Conservation (phyloP, 2,888 invertebrate genomes). For the Phalangium opilio region DNA sequence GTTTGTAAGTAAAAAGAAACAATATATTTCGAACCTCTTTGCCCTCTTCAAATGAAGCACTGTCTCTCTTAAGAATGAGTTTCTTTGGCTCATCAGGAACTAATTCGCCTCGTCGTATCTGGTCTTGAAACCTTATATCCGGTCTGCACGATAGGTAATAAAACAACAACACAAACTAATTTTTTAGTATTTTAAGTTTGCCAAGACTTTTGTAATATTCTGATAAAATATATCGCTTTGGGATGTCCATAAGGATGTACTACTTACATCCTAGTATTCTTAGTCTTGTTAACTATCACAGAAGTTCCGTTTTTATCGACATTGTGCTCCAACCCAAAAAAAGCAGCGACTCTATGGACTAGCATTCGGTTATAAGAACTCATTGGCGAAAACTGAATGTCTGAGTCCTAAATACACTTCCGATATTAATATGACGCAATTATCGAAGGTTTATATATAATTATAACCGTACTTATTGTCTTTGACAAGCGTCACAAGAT, state of each 20-base stretch:
- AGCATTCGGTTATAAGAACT: slow-evolving; percentile 92
- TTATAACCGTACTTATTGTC: slow-evolving; percentile 50
- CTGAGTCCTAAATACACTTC: slow-evolving; percentile 29
- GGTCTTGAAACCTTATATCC: slow-evolving; percentile 53
- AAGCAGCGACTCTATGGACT: slow-evolving; percentile 81
- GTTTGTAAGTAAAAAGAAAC: neutral
- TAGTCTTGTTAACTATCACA: slow-evolving; percentile 55
- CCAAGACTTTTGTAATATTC: too few species aligned
- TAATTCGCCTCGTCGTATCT: slow-evolving; percentile 48
- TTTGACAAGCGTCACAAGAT: slow-evolving; percentile 63
- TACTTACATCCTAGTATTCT: slow-evolving; percentile 40
- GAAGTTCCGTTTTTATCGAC: slow-evolving; percentile 66
- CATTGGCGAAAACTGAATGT: slow-evolving; percentile 75
- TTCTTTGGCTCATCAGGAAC: slow-evolving; percentile 50
- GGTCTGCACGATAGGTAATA: slow-evolving; percentile 37
- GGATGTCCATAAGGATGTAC: too few species aligned
- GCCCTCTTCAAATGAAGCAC: slow-evolving; percentile 61
- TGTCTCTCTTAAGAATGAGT: slow-evolving; percentile 68
- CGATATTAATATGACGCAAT: slow-evolving; percentile 1
- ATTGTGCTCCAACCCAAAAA: slow-evolving; percentile 87
- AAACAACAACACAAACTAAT: neutral
- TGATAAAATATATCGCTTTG: too few species aligned
- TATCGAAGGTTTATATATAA: neutral
- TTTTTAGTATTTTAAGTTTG: too few species aligned
- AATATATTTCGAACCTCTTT: slow-evolving; percentile 19